Percentiles rank a stretch among this genome's conserved stretches.
Conservation (phyloP, 2,797 vertebrate genomes). For the Erithacus rubecula region DNA sequence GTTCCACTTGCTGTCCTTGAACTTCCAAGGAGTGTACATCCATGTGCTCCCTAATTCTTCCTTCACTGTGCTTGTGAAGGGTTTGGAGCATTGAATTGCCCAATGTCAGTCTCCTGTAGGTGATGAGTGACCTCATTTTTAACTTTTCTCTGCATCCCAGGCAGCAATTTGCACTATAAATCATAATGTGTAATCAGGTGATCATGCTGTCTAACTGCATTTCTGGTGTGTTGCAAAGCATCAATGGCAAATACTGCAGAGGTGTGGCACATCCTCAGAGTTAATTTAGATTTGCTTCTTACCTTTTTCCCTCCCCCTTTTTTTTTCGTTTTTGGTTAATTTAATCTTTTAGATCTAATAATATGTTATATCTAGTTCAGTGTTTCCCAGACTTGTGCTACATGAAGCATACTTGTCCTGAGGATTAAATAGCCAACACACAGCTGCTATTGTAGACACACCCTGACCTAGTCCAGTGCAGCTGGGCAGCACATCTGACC, state of each 20-base stretch:
- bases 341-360: neutral
- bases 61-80: neutral
- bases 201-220: neutral
- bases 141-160: neutral
- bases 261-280: neutral
- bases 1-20: neutral
- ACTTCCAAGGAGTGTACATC: neutral
- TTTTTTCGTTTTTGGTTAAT: neutral
- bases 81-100: neutral
- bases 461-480: neutral
- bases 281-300: neutral
- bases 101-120: rapidly evolving
- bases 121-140: neutral
- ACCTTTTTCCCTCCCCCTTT: rapidly evolving
- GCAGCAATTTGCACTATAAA: neutral
- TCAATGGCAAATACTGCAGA: neutral
- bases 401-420: neutral
- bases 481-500: neutral
- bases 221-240: neutral
- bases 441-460: neutral
- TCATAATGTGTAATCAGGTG: neutral
- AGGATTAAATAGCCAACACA: neutral
- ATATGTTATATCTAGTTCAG: neutral
- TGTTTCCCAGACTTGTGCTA: neutral
- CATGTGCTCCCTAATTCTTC: neutral